These are phyloP conservation scores for Chaetorhynchus papuensis DNA, from an alignment of 2,113 vertebrate genomes.

Conservation along the genomic window DNA sequence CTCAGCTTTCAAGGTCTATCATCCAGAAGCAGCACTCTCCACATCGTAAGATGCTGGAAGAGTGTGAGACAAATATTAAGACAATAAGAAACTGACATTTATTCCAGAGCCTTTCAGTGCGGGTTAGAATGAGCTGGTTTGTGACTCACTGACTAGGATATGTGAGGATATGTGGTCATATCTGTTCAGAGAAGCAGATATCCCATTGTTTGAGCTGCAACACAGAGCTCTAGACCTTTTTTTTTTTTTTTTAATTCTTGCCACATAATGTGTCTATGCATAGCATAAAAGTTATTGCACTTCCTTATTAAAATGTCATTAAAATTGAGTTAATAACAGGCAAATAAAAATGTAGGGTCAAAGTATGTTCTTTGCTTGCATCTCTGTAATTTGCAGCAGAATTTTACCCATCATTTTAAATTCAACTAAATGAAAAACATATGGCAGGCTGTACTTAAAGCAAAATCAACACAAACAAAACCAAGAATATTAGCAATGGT, in stretches of 20 bases:
- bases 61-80: not conserved
- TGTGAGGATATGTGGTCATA: not conserved
- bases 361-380: not conserved
- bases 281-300: not conserved
- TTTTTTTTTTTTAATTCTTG: not conserved
- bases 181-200: not conserved
- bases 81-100: not conserved
- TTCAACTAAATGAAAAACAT: not conserved
- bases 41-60: not conserved
- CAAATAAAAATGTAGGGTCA: not conserved
- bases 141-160: not conserved
- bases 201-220: not conserved
- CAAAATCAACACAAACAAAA: constrained; percentile 31
- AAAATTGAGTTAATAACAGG: not conserved
- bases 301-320: not conserved
- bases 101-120: not conserved
- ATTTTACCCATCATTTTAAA: constrained; percentile 14
- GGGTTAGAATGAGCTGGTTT: not conserved
- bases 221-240: not conserved
- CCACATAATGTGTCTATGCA: not conserved
- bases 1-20: not conserved
- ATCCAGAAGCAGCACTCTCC: not conserved
- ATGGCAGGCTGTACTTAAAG: not conserved
- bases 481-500: constrained; percentile 10
- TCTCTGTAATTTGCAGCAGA: not conserved